Conservation (phyloP, 1,140 invertebrate genomes). For the Sinella curviseta region DNA sequence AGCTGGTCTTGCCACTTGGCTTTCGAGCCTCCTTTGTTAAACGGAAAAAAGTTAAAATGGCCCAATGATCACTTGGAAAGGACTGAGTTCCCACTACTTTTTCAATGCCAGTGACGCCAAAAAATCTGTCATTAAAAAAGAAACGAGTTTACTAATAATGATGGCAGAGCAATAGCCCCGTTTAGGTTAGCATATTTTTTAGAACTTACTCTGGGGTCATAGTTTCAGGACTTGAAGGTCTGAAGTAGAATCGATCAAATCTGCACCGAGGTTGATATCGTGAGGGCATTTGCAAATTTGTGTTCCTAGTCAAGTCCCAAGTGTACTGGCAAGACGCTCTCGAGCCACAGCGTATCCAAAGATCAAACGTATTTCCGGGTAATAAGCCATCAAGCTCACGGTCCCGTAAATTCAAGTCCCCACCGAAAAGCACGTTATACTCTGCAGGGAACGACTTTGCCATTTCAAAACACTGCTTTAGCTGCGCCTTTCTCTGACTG, state of each 20-base stretch:
- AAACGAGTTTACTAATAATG: too few relatives aligned
- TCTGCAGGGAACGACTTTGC: slow-evolving; percentile 52
- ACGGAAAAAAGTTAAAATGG: slow-evolving; percentile 54
- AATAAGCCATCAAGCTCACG: slow-evolving; percentile 59
- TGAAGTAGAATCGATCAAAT: slow-evolving; percentile 64
- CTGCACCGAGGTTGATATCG: slow-evolving; percentile 58
- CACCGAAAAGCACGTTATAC: slow-evolving; percentile 61
- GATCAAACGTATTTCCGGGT: slow-evolving; percentile 58
- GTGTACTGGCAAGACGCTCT: slow-evolving; percentile 61
- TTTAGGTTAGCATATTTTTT: background rate
- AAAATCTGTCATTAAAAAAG: slow-evolving; percentile 50
- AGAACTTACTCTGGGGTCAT: slow-evolving; percentile 53
- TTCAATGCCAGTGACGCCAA: slow-evolving; percentile 63
- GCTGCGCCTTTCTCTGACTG: slow-evolving; percentile 57
- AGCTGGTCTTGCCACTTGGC: slow-evolving; percentile 28
- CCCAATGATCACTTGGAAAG: slow-evolving; percentile 68
- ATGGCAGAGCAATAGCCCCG: too few relatives aligned
- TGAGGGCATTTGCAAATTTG: slow-evolving; percentile 55
- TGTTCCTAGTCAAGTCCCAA: slow-evolving; percentile 62
- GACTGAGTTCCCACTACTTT: slow-evolving; percentile 58
- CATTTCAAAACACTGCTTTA: slow-evolving; percentile 56
- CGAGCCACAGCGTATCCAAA: slow-evolving; percentile 62
- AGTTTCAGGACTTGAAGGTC: slow-evolving; percentile 50
- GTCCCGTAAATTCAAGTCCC: slow-evolving; percentile 65
- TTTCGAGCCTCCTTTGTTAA: slow-evolving; percentile 40